Evolutionary conservation across 2,113 vertebrate species (phyloP), one percentile per base, ranked within the genome.

Genomic region (Murina feae): DNA sequence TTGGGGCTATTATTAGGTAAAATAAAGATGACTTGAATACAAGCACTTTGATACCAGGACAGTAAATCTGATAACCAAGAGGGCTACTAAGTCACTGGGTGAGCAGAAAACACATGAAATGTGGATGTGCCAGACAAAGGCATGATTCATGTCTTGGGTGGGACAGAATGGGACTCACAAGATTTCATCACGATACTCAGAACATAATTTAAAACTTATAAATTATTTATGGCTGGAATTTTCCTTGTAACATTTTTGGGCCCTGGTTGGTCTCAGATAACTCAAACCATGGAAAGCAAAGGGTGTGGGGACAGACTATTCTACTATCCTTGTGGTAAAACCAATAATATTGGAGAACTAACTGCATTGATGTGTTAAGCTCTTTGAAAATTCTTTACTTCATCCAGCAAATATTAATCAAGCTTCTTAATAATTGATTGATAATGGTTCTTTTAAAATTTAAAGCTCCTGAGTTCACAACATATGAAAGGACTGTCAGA

Each of bases 311-410:
- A 13, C 42, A 4, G 6, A 32, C 25, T 21, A 63, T 10, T 42
- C 55, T 63, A 53, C 28, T 55, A 37, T 75, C 6, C 28, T 51
- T 39, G 35, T 80, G 68, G 39, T 32, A 90, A 88, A 94, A 79
- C 83, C 42, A 68, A 28, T 92, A 87, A 35, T 55, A 51, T 90
- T 71, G 23, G 55, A 79, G 23, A 95, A 93, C 32, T 58, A 89
- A 53, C 10, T 85, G 65, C 21, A 84, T 30, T 80, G 63, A 42
- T 66, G 14, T 37, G 30, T 68, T 66, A 47, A 74, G 6, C 14
- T 74, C 32, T 83, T 95, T 92, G 18, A 44, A 85, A 96, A 76
- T 84, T 65, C 7, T 55, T 80, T 74, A 90, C 69, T 75, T 86
- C 12, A 58, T 51, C 84, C 63, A 91, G 86, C 14, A 90, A 80